Conservation (phyloP, 2,113 vertebrate species). For the Aptenodytes patagonicus region DNA sequence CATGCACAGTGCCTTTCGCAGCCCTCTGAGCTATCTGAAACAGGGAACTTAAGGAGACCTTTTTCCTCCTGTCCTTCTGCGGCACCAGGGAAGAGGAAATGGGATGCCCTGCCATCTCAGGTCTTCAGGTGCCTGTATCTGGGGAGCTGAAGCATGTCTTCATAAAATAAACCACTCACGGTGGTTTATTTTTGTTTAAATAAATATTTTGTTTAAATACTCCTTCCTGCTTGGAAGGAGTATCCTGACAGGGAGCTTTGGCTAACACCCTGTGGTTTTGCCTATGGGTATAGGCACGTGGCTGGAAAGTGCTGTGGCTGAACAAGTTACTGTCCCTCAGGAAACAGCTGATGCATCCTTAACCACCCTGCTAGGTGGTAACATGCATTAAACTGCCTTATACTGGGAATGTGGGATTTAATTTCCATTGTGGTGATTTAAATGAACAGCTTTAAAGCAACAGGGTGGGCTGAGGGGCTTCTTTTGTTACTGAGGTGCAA, state of each 20-base stretch:
- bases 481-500: neutral
- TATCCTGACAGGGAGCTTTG: neutral
- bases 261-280: neutral
- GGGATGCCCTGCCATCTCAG: neutral
- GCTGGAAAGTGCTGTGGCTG: neutral
- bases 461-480: neutral
- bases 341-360: neutral
- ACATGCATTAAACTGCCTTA: neutral
- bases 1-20: rapidly evolving
- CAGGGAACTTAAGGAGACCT: neutral
- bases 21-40: neutral
- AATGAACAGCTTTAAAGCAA: neutral
- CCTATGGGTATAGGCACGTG: neutral
- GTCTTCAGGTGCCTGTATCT: neutral
- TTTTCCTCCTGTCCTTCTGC: neutral
- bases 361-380: neutral
- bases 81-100: neutral
- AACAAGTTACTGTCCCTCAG: neutral
- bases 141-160: neutral
- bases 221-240: neutral
- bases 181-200: neutral
- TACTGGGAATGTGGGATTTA: neutral
- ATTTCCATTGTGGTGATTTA: neutral
- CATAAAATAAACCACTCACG: neutral
- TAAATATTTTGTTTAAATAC: too few relatives aligned